phyloP scores from a whole-genome alignment of 2,797 vertebrate genomes.

The Euphonia xanthogaster region DNA sequence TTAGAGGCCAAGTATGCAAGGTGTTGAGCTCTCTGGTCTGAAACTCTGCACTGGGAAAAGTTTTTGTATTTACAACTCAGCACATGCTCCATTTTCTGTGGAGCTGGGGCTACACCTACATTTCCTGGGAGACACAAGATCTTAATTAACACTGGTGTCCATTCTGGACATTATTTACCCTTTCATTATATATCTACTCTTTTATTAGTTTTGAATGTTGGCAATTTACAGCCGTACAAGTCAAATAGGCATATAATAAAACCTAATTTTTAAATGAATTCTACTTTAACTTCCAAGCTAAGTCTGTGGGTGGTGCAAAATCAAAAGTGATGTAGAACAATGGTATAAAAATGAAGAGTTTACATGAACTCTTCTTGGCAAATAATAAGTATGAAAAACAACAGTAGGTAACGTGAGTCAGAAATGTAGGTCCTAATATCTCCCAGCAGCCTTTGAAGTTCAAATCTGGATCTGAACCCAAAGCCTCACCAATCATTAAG shows the following conservation, averaged over 20 bases:
- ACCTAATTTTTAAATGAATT: neutral
- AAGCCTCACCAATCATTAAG: neutral
- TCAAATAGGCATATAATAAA: neutral
- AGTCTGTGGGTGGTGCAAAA: neutral
- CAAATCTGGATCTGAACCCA: neutral
- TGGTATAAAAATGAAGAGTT: neutral
- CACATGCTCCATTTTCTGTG: neutral
- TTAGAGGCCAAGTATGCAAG: neutral
- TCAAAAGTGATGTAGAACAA: neutral
- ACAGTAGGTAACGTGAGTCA: neutral
- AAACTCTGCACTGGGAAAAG: neutral
- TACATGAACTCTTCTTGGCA: neutral
- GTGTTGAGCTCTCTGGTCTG: neutral
- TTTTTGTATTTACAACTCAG: neutral
- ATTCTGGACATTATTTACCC: neutral
- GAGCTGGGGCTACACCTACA: neutral
- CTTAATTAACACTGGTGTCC: neutral
- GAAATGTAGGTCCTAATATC: neutral
- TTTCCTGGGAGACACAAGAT: neutral
- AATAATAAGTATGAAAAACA: neutral
- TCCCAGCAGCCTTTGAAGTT: neutral
- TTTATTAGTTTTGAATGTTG: neutral
- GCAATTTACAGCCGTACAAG: neutral
- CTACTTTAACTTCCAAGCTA: neutral
- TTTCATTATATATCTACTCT: neutral